These are phyloP conservation scores for Tinea pellionella DNA, from an alignment of 2,888 invertebrate genomes.

Conservation along the genomic window DNA sequence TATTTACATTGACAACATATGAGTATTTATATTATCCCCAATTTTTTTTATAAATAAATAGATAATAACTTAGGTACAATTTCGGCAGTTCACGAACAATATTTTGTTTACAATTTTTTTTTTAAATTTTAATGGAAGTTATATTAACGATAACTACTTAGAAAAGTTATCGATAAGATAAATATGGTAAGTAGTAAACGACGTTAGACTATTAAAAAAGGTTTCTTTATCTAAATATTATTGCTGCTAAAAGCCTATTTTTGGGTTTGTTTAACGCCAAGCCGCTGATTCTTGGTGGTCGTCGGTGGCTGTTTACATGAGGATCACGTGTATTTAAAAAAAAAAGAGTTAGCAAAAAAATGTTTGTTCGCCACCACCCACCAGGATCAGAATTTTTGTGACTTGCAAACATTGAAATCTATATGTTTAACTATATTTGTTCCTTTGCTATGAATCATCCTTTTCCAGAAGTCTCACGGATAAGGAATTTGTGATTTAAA, in stretches of 20 bases:
- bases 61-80: no score
- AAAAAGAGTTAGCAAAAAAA: slow-evolving; percentile 8
- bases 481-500: no score
- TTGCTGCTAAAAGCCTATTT: slow-evolving; percentile 7
- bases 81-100: no score
- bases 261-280: slow-evolving; percentile 4
- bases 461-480: not conserved
- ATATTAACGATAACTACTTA: no score
- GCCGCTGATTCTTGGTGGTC: slow-evolving; percentile 22
- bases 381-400: not conserved
- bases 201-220: not conserved
- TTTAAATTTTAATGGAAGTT: no score
- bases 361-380: slow-evolving; percentile 9
- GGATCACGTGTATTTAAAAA: slow-evolving; percentile 33
- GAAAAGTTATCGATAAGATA: no score
- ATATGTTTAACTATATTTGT: not conserved
- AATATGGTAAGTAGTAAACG: not conserved
- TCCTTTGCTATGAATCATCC: not conserved
- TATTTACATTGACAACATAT: no score
- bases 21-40: no score
- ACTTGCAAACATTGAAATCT: not conserved
- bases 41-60: no score
- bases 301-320: slow-evolving; percentile 29
- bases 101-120: no score
- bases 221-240: not conserved